Percentiles rank a stretch among this genome's conserved stretches.
Evolutionary conservation across 2,113 vertebrate genomes (phyloP).

Genomic region (Ictidomys tridecemlineatus): DNA sequence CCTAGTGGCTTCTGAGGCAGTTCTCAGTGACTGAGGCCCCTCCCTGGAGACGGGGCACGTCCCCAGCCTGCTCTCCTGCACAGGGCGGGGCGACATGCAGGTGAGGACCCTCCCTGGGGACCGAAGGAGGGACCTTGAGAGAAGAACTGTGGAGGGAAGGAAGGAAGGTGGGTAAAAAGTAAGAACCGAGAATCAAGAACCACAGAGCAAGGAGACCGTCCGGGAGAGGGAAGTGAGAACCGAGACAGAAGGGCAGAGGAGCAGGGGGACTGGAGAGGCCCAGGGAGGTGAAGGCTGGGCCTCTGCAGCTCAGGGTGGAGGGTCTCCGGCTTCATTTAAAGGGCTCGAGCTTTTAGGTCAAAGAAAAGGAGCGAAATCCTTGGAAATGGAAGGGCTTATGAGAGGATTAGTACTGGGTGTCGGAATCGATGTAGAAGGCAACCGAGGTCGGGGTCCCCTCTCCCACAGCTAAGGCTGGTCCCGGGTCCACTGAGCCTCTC

Average conservation of each 20-base stretch:
- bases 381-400: slow-evolving; percentile 70
- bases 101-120: too few relatives aligned
- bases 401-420: slow-evolving; percentile 56
- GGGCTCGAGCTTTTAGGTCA: slow-evolving; percentile 71
- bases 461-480: neutral
- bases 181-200: neutral
- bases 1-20: neutral
- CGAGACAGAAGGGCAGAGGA: neutral
- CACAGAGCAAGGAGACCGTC: neutral
- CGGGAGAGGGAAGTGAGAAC: neutral
- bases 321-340: neutral
- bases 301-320: neutral
- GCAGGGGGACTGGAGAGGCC: neutral
- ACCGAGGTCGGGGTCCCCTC: neutral
- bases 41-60: too few relatives aligned
- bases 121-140: too few relatives aligned
- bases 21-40: too few relatives aligned
- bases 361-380: slow-evolving; percentile 65
- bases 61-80: too few relatives aligned
- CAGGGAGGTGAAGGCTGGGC: slow-evolving; percentile 12
- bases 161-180: neutral
- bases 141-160: neutral
- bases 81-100: too few relatives aligned
- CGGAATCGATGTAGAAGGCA: neutral
- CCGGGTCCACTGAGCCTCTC: too few relatives aligned